These are phyloP conservation scores for Sympetrum striolatum DNA, from an alignment of 2,888 invertebrate species.

Conservation along the genomic window DNA sequence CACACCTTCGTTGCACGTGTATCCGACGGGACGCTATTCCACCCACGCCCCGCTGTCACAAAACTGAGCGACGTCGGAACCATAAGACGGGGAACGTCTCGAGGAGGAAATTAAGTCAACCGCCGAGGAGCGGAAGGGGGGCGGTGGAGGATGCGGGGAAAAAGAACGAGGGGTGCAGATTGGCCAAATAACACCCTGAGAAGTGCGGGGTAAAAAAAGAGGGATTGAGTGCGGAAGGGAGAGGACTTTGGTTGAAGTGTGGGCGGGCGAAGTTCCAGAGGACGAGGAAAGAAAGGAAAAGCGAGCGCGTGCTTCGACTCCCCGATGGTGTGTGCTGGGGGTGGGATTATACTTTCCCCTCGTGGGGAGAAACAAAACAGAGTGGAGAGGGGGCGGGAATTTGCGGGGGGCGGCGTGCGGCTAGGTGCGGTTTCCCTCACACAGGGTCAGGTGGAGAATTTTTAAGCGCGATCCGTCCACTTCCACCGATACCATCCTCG, in stretches of 20 bases:
- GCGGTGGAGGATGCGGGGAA: background rate
- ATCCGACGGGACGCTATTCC: background rate
- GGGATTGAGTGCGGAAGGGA: background rate
- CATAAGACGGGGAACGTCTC: background rate
- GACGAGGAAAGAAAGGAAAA: conserved; percentile 35
- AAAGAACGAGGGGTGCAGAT: background rate
- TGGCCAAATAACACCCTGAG: conserved; percentile 15
- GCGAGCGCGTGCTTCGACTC: conserved; percentile 24
- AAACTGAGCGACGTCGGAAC: conserved; percentile 7
- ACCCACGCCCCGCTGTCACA: conserved; percentile 23
- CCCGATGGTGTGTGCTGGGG: background rate
- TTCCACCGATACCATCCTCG: background rate
- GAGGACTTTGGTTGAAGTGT: background rate
- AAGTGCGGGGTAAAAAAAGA: background rate
- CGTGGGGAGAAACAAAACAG: conserved; percentile 3
- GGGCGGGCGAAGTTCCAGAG: background rate
- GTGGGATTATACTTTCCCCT: background rate
- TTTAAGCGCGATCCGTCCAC: conserved; percentile 1
- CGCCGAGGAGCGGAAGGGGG: background rate
- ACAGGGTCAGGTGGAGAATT: conserved; percentile 33
- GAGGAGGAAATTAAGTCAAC: background rate
- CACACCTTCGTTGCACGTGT: background rate
- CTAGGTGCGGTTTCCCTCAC: background rate
- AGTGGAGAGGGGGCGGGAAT: background rate
- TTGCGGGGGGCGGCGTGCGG: background rate